Base-by-base conservation (phyloP, 2,797 vertebrate genomes). In the Microctenopoma lineatum region DNA sequence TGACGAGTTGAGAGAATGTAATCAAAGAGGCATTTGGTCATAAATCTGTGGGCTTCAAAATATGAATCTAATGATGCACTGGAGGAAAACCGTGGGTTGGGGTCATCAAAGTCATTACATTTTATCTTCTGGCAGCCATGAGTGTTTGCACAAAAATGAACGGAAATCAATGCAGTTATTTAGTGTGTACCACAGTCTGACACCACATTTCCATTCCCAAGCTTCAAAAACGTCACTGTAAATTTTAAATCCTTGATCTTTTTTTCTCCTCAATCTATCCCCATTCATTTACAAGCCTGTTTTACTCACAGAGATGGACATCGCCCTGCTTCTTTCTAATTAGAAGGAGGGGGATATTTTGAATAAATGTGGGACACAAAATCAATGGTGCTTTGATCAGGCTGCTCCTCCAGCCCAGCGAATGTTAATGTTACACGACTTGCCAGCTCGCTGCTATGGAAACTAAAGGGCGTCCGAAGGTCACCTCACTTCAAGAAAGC, bases 381-480 rank as follows among this genome's bases (percentile, higher is more conserved):
- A 93, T 93, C 88, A 89, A 90, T 90, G 81, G 54, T 12, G 73
- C 85, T 89, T 86, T 88, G 87, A 92, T 89, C 66, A 72, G 56
- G 58, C 53, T 7, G 36, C 46, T 6, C 39, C 83, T 83, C 34
- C 1, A 59, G 75, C 80, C 84, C 56, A 48, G 42, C 41, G 18
- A 87, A 90, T 84, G 81, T 83, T 88, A 92, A 88, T 87, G 84
- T 71, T 66, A 66, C 76, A 56, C 48, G 25, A 85, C 73, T 50
- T 58, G 57, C 62, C 57, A 7, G 36, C 75, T 81, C 10, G 86
- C 88, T 89, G 84, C 85, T 70, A 89, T 90, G 87, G 90, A 87
- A 91, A 93, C 91, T 38, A 75, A 87, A 92, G 90, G 89, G 80
- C 84, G 42, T 87, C 77, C 65, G 88, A 92, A 93, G 92, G 91